Evolutionary conservation across 2,797 vertebrate genomes (phyloP).

Genomic region (Pelodytes ibericus): DNA sequence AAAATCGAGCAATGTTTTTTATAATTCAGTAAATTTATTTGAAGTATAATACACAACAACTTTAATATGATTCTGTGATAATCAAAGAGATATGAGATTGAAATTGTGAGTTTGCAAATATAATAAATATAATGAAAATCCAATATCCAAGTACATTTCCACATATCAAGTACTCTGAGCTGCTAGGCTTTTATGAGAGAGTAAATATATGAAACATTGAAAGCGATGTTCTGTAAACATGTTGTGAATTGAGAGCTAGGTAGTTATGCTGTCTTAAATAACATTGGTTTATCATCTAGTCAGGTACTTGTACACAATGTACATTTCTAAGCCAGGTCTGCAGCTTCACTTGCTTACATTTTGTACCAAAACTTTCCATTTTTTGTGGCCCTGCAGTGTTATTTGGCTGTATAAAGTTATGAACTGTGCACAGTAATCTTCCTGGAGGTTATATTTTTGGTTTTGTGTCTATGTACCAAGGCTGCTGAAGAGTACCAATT

Average conservation of each 20-base stretch:
- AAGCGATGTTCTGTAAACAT: constrained; percentile 22
- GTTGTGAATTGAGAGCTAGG: constrained; percentile 2
- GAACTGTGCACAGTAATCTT: no score
- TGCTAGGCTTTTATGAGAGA: constrained; percentile 15
- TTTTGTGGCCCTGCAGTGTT: no score
- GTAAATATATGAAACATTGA: constrained; percentile 1
- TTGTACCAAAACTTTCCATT: neutral
- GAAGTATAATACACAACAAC: neutral
- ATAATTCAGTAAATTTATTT: neutral
- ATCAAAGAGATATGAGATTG: constrained; percentile 8
- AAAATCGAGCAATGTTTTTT: no score
- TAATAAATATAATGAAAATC: constrained; percentile 23
- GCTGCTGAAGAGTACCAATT: no score
- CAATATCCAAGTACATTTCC: constrained; percentile 13
- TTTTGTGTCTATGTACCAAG: no score
- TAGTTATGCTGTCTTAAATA: neutral
- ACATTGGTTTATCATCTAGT: neutral
- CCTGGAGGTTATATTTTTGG: no score
- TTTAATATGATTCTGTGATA: constrained; percentile 29
- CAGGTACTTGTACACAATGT: neutral
- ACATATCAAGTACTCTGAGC: constrained; percentile 24
- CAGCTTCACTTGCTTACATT: neutral
- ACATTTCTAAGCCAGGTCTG: neutral
- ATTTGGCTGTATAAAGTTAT: no score
- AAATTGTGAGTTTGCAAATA: constrained; percentile 1